Conservation (phyloP, 1,140 invertebrate genomes). For the Neodiprion virginianus region DNA sequence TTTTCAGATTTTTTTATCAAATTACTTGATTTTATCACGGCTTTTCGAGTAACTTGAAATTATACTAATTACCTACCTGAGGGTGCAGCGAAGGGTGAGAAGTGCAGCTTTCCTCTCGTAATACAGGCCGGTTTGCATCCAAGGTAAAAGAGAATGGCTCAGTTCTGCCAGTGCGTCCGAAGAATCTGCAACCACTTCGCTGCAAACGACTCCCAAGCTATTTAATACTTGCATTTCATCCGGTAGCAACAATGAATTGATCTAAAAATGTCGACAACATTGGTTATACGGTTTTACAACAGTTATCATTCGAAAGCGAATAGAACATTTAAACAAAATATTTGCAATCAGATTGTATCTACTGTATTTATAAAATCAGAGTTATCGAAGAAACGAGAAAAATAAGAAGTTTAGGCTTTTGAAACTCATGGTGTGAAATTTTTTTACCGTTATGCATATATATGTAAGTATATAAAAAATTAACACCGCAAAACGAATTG, state of each 20-base stretch:
- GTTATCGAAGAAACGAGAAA: not conserved
- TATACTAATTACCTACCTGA: conserved; percentile 34
- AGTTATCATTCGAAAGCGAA: not conserved
- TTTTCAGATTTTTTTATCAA: too few species aligned
- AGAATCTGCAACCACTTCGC: conserved; percentile 49
- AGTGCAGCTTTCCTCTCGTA: conserved; percentile 46
- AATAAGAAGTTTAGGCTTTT: too few species aligned
- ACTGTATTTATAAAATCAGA: too few species aligned
- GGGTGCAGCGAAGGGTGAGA: conserved; percentile 41
- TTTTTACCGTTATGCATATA: not conserved
- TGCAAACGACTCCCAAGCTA: conserved; percentile 42
- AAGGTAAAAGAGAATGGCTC: conserved; percentile 50
- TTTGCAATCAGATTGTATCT: not conserved
- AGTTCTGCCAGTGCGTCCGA: conserved; percentile 49
- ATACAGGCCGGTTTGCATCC: conserved; percentile 52
- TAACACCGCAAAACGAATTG: conserved; percentile 12
- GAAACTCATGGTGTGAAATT: too few species aligned
- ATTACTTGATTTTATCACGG: too few species aligned
- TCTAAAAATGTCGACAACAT: conserved; percentile 25
- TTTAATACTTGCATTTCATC: conserved; percentile 40
- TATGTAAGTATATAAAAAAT: not conserved
- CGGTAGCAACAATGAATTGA: conserved; percentile 35
- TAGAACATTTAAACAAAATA: conserved; percentile 14
- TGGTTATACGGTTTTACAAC: not conserved
- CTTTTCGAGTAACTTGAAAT: too few species aligned